phyloP scores from a whole-genome alignment of 1,140 invertebrate species.

The Zophobas atratus region DNA sequence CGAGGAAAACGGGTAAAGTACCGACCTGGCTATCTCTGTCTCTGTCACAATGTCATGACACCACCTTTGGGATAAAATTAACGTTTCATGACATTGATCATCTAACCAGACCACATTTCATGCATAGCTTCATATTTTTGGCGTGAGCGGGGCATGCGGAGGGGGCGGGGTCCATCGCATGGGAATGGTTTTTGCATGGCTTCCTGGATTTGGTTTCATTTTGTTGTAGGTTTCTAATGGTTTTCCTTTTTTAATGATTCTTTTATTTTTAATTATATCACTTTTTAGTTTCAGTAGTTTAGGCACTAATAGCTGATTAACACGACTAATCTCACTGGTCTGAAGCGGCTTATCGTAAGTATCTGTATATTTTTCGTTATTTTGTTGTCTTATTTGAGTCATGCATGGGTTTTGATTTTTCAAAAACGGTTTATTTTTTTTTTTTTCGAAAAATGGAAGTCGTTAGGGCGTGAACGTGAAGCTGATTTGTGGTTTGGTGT shows the following conservation, averaged over 20 bases:
- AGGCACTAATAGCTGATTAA: too few relatives aligned
- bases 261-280: slow-evolving; percentile 37
- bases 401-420: neutral
- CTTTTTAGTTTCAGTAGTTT: slow-evolving; percentile 22
- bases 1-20: slow-evolving; percentile 87
- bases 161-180: slow-evolving; percentile 9
- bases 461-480: slow-evolving; percentile 52
- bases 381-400: neutral
- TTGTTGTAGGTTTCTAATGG: slow-evolving; percentile 32
- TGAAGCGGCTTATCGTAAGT: too few relatives aligned
- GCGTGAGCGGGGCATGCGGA: slow-evolving; percentile 6
- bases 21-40: slow-evolving; percentile 47
- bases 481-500: slow-evolving; percentile 64
- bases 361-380: neutral
- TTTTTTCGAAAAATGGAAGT: slow-evolving; percentile 9
- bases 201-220: slow-evolving; percentile 44
- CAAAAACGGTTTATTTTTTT: neutral
- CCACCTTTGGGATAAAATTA: slow-evolving; percentile 6
- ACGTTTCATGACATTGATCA: slow-evolving; percentile 53
- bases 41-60: slow-evolving; percentile 51
- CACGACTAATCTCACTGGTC: too few relatives aligned
- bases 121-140: slow-evolving; percentile 64
- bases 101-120: slow-evolving; percentile 64
- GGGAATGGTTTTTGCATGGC: slow-evolving; percentile 27
- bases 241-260: slow-evolving; percentile 54